Evolutionary conservation across 2,888 invertebrate genomes (phyloP), one percentile per base, ranked within the genome.

Genomic region (Apamea anceps): DNA sequence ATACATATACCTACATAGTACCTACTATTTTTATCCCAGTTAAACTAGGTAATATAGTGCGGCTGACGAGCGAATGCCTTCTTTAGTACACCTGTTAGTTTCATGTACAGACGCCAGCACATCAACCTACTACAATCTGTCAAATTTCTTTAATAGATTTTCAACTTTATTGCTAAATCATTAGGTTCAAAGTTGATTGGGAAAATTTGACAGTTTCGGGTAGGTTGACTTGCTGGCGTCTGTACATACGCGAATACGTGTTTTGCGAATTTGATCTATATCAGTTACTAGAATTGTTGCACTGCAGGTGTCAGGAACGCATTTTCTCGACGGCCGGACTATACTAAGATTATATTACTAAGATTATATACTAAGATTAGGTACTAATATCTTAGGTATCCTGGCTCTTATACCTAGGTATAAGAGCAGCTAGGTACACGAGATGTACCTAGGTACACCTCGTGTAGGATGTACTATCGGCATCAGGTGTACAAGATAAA

Each of bases 401-500:
- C 8, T 13, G n/a, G 4, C 10, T 28, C 25, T 37, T 21, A 25
- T 13, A 18, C 13, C 21, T 73, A 25, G 25, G 25, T 57, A 48
- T 25, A n/a, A n/a, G n/a, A n/a, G n/a, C n/a, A n/a, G n/a, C n/a
- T n/a, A n/a, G n/a, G n/a, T n/a, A n/a, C n/a, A n/a, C n/a, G n/a
- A n/a, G n/a, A n/a, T n/a, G n/a, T 13, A 18, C 13, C 21, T 73
- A 25, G 25, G 25, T 57, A 48, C 25, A 25, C 10, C 25, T 57
- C 25, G 10, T 57, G 25, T 57, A 57, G 57, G 25, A 25, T 25
- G 57, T 25, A 25, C 10, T 25, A 12, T 57, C n/a, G n/a, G 74
- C 54, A 78, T 78, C 79, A 57, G 78, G 70, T 78, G 65, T 71
- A 62, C 18, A 68, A 45, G 18, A 51, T 37, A 63, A 73, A 73